Evolutionary conservation across 2,797 vertebrate species (phyloP), one percentile per base, ranked within the genome.

Genomic region (Yasuhikotakia modesta): DNA sequence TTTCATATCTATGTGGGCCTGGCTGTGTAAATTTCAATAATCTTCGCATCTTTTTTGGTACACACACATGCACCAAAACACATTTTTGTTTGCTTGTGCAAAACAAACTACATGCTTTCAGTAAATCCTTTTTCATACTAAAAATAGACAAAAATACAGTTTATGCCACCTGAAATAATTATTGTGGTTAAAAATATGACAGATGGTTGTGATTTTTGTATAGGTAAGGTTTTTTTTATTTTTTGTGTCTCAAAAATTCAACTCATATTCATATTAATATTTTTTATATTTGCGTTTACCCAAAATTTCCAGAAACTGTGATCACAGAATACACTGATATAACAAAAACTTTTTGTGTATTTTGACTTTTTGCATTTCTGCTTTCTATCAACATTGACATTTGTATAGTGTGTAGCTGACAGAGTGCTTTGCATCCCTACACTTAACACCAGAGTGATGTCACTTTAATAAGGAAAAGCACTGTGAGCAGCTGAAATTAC

Each of bases 61-160:
- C 57, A 76, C 78, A 57, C 27, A 27, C 63, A 60, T 12, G 17
- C 39, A 74, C 27, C 17, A 35, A 39, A 72, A 70, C 12, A 55
- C 76, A 82, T 88, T 86, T 90, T 78, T 87, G 88, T 87, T 87
- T 86, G 86, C 89, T 10, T 43, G 7, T 43, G 87, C 89, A 88
- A 86, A 39, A 87, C 82, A 91, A 91, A 91, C 88, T n/a, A 90
- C 91, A 90, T 72, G 88, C 87, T 90, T 91, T 90, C 84, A 84
- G 78, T 84, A 84, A 87, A 88, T 50, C n/a, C 50, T 0, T 32
- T 63, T 61, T 63, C 22, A 60, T 46, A 19, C 14, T 10, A 1
- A 60, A 71, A 5, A 27, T 24, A 19, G 27, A 32, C n/a, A 52
- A 13, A 68, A 70, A 39, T 8, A 10, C 43, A 45, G 43, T 45